These are phyloP conservation scores for Burhinus oedicnemus DNA, from an alignment of 2,113 vertebrate genomes.

Conservation along the genomic window DNA sequence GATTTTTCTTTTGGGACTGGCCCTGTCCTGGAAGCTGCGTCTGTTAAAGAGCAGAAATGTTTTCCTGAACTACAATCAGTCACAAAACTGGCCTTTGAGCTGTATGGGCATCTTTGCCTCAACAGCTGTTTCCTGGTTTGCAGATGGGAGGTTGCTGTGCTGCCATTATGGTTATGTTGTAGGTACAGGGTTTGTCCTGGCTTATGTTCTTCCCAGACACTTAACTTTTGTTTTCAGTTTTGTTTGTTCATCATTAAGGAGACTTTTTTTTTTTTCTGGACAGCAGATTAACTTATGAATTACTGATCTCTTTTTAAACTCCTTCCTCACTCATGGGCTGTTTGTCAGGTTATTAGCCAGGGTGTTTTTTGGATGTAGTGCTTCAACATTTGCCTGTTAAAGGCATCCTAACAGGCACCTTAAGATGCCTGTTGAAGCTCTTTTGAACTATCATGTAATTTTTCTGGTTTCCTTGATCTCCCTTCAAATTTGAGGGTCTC, in stretches of 20 bases:
- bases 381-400: not conserved
- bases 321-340: not conserved
- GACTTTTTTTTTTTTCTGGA: not conserved
- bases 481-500: not conserved
- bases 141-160: not conserved
- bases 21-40: not conserved
- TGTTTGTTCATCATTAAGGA: not conserved
- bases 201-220: not conserved
- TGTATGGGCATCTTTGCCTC: not conserved
- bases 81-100: not conserved
- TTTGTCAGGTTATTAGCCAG: not conserved
- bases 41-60: not conserved
- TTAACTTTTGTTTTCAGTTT: not conserved
- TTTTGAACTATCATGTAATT: not conserved
- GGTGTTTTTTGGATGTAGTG: not conserved
- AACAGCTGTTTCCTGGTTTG: not conserved
- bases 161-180: not conserved
- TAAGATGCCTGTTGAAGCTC: not conserved
- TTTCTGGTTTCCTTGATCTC: not conserved
- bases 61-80: not conserved
- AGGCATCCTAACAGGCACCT: not conserved
- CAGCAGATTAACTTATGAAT: not conserved
- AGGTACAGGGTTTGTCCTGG: not conserved
- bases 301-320: not conserved
- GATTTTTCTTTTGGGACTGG: not conserved